A percentile compares a stretch with the other conserved stretches of the same genome.
Evolutionary conservation across 2,797 vertebrate species (phyloP).

Genomic region (Pangasius djambal): DNA sequence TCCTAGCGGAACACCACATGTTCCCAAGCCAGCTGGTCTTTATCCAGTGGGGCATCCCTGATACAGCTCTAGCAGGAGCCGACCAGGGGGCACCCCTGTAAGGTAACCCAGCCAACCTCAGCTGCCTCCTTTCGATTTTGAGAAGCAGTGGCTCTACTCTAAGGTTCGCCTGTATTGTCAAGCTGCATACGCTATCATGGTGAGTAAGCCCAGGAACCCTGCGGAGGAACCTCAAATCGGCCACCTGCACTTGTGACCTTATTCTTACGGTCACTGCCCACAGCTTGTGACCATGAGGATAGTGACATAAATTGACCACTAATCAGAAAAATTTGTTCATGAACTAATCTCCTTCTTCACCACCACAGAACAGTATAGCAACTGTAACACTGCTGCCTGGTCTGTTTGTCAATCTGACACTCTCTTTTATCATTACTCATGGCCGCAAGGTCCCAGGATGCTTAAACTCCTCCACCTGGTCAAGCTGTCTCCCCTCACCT

Average conservation of each 20-base stretch:
- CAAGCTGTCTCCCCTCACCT: background rate
- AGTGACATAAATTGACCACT: background rate
- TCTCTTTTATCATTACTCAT: background rate
- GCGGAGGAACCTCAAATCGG: background rate
- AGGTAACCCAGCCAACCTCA: background rate
- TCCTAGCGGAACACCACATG: background rate
- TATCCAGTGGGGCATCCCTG: background rate
- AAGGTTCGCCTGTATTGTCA: background rate
- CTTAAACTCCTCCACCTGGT: background rate
- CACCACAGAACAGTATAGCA: background rate
- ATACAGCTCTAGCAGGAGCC: background rate
- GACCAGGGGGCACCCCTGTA: background rate
- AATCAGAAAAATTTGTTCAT: background rate
- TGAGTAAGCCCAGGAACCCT: background rate
- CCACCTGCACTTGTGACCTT: background rate
- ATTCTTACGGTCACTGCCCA: background rate
- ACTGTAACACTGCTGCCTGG: background rate
- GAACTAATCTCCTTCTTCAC: background rate
- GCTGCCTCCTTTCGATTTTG: background rate
- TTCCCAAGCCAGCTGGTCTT: background rate
- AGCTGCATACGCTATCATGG: background rate
- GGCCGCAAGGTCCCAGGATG: background rate
- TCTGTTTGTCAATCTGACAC: background rate
- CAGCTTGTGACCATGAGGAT: background rate
- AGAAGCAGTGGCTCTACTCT: background rate